Conservation (phyloP, 1,140 invertebrate species). For the Laupala kohalensis region DNA sequence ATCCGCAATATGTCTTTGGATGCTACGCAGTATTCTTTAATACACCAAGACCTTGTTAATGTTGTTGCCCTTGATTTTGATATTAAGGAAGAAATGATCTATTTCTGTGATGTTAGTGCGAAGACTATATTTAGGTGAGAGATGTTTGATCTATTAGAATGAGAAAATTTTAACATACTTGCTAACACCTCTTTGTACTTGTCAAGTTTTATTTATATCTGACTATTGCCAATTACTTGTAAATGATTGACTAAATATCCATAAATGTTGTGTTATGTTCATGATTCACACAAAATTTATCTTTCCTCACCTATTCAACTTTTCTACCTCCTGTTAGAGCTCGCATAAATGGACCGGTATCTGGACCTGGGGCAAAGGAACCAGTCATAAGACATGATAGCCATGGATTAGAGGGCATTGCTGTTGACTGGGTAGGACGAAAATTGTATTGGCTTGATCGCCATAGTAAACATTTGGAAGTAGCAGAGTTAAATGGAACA, state of each 20-base stretch:
- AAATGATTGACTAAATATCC: no score
- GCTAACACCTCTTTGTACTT: no score
- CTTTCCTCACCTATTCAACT: no score
- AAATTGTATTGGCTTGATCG: slow-evolving; percentile 97
- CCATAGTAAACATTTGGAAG: slow-evolving; percentile 85
- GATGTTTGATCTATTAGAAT: no score
- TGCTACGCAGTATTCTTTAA: slow-evolving; percentile 67
- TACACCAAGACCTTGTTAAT: slow-evolving; percentile 91
- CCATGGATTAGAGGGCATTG: slow-evolving; percentile 88
- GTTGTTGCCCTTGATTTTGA: slow-evolving; percentile 95
- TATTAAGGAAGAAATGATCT: slow-evolving; percentile 66
- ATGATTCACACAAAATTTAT: no score
- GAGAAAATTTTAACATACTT: no score
- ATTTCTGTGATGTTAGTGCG: slow-evolving; percentile 89
- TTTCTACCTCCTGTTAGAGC: background rate
- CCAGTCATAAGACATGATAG: slow-evolving; percentile 84
- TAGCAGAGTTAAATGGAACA: slow-evolving; percentile 84
- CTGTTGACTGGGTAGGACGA: slow-evolving; percentile 90
- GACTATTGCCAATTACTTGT: no score
- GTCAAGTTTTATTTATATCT: no score
- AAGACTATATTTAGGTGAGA: slow-evolving; percentile 76
- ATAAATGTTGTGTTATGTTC: background rate
- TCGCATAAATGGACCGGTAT: background rate
- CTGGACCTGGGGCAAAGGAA: slow-evolving; percentile 42
- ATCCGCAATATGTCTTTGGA: slow-evolving; percentile 89